Evolutionary conservation across 2,888 invertebrate genomes (phyloP).

Genomic region (Helleia helle): DNA sequence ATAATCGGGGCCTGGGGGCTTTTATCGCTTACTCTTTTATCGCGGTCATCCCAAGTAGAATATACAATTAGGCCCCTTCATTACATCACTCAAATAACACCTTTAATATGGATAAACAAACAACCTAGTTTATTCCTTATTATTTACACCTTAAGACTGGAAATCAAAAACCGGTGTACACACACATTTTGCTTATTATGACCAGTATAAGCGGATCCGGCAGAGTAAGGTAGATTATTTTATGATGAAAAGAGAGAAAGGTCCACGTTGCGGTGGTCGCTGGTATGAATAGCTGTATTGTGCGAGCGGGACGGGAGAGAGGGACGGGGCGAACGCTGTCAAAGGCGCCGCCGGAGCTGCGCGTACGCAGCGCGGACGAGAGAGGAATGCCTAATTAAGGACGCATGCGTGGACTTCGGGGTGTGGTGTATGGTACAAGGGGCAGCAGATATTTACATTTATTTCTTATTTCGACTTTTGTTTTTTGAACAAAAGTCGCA

Average conservation of each 20-base stretch:
- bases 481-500: too few species aligned
- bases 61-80: conserved; percentile 70
- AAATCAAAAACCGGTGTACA: conserved; percentile 14
- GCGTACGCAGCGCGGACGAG: conserved; percentile 65
- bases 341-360: conserved; percentile 62
- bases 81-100: conserved; percentile 71
- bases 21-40: conserved; percentile 47
- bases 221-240: conserved; percentile 38
- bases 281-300: conserved; percentile 64
- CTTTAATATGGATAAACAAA: conserved; percentile 36
- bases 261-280: conserved; percentile 30
- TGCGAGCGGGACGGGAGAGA: conserved; percentile 57
- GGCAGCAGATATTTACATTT: too few species aligned
- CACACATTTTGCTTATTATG: conserved; percentile 35
- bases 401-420: conserved; percentile 63
- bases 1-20: conserved; percentile 29
- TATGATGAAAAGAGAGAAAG: conserved; percentile 48
- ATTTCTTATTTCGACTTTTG: too few species aligned
- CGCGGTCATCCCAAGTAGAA: conserved; percentile 55
- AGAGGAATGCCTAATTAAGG: conserved; percentile 70
- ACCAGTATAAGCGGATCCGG: conserved; percentile 32
- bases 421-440: conserved; percentile 26
- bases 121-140: conserved; percentile 25
- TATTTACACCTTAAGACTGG: conserved; percentile 10
- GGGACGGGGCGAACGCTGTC: conserved; percentile 48